Evolutionary conservation across 2,888 invertebrate genomes (phyloP), one percentile per base, ranked within the genome.

Genomic region (Rotaria socialis): DNA sequence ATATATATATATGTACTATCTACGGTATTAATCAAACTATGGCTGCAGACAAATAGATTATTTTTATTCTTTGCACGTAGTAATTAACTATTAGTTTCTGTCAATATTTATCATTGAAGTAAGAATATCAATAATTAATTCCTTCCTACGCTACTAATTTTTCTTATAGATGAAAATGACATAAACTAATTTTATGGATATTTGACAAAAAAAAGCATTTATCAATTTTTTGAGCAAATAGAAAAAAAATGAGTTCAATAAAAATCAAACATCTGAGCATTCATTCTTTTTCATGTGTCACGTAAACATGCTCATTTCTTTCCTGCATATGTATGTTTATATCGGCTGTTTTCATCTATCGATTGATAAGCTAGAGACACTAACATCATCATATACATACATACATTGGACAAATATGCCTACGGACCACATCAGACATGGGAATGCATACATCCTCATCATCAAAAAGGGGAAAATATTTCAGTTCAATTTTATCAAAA

Each of bases 391-490:
- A 67, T 67, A 56, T 56, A 56, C 24, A 24, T 56, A 67, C 35
- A 67, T 35, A 67, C 67, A 67, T 35, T 67, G 35, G 35, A 67
- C 67, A 67, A 67, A 67, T 67, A 67, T 67, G 67, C 67, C 67
- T 67, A 67, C 67, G 67, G 67, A 67, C 35, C 67, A 67, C 67
- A 67, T 67, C 6, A 16, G 16, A 27, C 35, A 19, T 67, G 35
- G 67, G 27, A 67, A 67, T 41, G 67, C 35, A 35, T 35, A 67
- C n/a, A 67, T 19, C 35, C 19, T 67, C 6, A 35, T 67, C 16
- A 67, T 67, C 67, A 67, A 67, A 67, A 67, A 67, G n/a, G 19
- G 67, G 35, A 67, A 67, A 67, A 67, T 5, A 67, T 35, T 19
- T 35, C 35, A 35, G 35, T 35, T 67, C 6, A 16, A 41, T 16